Evolutionary conservation across 2,888 invertebrate genomes (phyloP).

Genomic region (Dynastes grantii): DNA sequence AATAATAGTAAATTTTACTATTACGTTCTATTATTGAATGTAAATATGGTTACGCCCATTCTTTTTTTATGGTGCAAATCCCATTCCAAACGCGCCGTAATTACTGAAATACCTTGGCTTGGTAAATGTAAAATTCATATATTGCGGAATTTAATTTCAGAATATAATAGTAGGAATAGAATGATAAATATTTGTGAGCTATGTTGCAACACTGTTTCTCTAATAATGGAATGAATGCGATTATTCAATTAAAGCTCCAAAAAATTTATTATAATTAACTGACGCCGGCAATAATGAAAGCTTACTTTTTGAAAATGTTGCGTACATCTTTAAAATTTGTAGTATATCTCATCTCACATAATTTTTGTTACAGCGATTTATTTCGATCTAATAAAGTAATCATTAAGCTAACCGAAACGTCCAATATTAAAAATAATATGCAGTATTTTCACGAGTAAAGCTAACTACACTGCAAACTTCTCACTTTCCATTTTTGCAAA

Average conservation of each 20-base stretch:
- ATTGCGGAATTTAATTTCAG: constrained; percentile 1
- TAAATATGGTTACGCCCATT: constrained; percentile 10
- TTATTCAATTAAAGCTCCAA: too few relatives aligned
- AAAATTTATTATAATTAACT: background rate
- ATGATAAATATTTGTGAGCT: background rate
- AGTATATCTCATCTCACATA: too few relatives aligned
- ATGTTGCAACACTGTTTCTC: background rate
- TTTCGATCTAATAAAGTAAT: too few relatives aligned
- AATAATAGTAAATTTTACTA: constrained; percentile 35
- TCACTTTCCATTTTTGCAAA: too few relatives aligned
- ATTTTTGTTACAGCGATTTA: too few relatives aligned
- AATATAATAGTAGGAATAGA: background rate
- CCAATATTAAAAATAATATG: too few relatives aligned
- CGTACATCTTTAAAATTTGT: background rate
- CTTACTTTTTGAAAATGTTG: background rate
- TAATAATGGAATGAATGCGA: background rate
- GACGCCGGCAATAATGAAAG: too few relatives aligned
- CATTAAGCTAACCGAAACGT: too few relatives aligned
- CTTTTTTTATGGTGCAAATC: constrained; percentile 3
- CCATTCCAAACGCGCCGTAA: constrained; percentile 6
- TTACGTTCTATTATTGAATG: constrained; percentile 30
- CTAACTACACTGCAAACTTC: too few relatives aligned
- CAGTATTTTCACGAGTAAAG: too few relatives aligned
- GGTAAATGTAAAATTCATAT: constrained; percentile 18
- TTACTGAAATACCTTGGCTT: constrained; percentile 13